Base-by-base conservation (phyloP, 2,797 vertebrate genomes). In the Acanthurus leucopareius region DNA sequence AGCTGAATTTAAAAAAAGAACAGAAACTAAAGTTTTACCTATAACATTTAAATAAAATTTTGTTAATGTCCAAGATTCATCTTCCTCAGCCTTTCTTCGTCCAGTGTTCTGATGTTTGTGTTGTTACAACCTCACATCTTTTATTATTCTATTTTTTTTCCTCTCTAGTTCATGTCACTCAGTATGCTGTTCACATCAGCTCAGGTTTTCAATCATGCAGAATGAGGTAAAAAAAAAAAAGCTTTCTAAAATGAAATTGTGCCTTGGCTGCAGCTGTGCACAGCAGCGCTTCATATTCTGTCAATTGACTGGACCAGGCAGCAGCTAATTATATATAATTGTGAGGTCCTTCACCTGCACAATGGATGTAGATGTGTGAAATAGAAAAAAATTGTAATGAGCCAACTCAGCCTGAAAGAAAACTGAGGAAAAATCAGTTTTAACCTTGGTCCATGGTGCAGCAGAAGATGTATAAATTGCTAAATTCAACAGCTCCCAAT, bases 11-110 rank as follows among this genome's bases (percentile, higher is more conserved):
- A 86, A 92, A 85, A 86, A 87, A 88, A 75, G 93, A 95, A 91
- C 83, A 94, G 92, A 94, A 94, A 93, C 90, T 96, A 96, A 97
- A 95, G 94, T 94, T 96, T 95, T 96, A 96, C 96, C 95, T 95
- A 96, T 97, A 97, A 97, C 96, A 95, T 97, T 97, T 95, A 95
- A 97, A 97, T 97, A 96, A 94, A 95, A 93, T 82, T 92, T 95
- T 94, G 92, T 93, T 93, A 90, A 94, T 92, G 93, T 94, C 86
- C 72, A 88, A 86, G 78, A 79, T 56, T 69, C 28, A 48, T 32
- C 80, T n/a, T 5, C 9, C 20, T 57, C 3, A 20, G 11, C 1
- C 6, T 60, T 48, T 68, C 5, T 52, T 78, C 17, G 22, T 69
- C 40, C 10, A 2, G n/a, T 49, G 10, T 59, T 22, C 7, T 61